Conservation (phyloP, 2,888 invertebrate species). For the Agrilus cyanescens region DNA sequence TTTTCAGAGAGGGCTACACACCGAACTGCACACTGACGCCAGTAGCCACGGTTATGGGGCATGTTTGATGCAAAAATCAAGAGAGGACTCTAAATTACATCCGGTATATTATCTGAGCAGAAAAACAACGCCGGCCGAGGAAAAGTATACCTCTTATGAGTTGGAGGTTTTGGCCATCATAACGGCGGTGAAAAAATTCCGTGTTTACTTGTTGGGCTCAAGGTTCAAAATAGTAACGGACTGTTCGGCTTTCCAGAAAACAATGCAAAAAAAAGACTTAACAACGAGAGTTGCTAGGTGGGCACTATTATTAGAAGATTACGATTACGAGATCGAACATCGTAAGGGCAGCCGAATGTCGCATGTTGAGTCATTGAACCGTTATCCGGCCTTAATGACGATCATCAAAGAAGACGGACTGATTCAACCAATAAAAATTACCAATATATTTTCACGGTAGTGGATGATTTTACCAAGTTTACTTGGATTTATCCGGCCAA, state of each 20-base stretch:
- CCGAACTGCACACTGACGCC: slow-evolving; percentile 22
- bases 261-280: too few relatives aligned
- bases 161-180: slow-evolving; percentile 27
- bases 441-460: slow-evolving; percentile 13
- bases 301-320: too few relatives aligned
- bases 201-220: too few relatives aligned
- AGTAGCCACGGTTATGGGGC: slow-evolving; percentile 20
- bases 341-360: too few relatives aligned
- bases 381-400: slow-evolving; percentile 12
- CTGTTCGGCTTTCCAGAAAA: too few relatives aligned
- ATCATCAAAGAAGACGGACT: slow-evolving; percentile 3
- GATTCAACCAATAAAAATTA: slow-evolving; percentile 16
- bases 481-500: too few relatives aligned
- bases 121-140: slow-evolving; percentile 23
- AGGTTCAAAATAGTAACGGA: too few relatives aligned
- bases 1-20: too few relatives aligned
- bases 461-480: slow-evolving; percentile 23
- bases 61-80: slow-evolving; percentile 17
- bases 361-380: slow-evolving; percentile 22
- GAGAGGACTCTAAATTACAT: slow-evolving; percentile 18
- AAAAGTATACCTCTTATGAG: slow-evolving; percentile 25
- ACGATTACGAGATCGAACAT: too few relatives aligned
- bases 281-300: too few relatives aligned
- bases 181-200: too few relatives aligned
- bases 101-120: slow-evolving; percentile 24